Conservation (phyloP, 1,140 invertebrate species). For the Ips typographus region DNA sequence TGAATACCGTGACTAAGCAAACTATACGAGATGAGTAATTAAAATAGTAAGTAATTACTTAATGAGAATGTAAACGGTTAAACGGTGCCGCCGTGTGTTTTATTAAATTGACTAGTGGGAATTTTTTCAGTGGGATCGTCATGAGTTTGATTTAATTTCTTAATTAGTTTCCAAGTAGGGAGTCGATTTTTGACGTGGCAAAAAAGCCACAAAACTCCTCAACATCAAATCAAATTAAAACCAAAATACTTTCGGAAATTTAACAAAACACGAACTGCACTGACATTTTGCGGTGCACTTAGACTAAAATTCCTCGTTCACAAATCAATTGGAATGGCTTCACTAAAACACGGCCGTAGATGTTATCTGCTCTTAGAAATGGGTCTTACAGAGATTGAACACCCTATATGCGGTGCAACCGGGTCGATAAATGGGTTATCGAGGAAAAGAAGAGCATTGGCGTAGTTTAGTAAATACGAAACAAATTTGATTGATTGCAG, state of each 20-base stretch:
- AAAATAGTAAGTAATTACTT: constrained; percentile 36
- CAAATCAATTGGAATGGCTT: constrained; percentile 31
- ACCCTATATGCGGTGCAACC: constrained; percentile 26
- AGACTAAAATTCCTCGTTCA: constrained; percentile 7
- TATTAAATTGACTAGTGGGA: constrained; percentile 28
- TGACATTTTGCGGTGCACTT: not conserved
- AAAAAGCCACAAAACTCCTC: no score
- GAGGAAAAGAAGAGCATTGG: not conserved
- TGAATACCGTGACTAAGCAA: constrained; percentile 20
- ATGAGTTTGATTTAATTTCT: constrained; percentile 11
- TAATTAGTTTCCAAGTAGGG: constrained; percentile 12
- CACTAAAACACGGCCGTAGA: constrained; percentile 25
- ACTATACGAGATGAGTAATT: constrained; percentile 27
- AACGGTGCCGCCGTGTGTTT: constrained; percentile 28
- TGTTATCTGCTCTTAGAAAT: constrained; percentile 27
- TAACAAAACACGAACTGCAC: no score
- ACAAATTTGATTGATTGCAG: no score
- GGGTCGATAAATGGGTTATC: not conserved
- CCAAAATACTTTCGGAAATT: no score
- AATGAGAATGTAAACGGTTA: constrained; percentile 31
- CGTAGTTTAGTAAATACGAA: not conserved
- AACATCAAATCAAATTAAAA: no score
- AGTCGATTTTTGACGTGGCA: constrained; percentile 9
- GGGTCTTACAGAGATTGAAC: constrained; percentile 26
- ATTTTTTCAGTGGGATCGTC: constrained; percentile 10